Conservation (phyloP, 2,797 vertebrate genomes). For the Tenualosa thibaudeaui region DNA sequence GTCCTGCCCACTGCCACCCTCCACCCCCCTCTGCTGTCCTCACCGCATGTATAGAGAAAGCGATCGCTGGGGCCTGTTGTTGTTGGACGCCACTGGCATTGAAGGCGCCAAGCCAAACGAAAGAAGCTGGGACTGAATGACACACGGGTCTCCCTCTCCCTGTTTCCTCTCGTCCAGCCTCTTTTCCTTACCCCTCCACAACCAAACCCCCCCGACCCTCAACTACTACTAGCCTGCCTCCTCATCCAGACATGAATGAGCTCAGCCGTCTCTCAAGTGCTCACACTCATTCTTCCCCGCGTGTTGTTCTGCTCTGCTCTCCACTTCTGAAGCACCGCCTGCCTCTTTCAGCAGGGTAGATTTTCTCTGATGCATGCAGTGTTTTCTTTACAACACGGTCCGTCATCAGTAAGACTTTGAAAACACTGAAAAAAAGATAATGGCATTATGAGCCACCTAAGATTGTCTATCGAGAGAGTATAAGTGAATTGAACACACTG, state of each 20-base stretch:
- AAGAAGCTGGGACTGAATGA: constrained; percentile 65
- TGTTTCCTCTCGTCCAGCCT: constrained; percentile 7
- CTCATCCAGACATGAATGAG: constrained; percentile 24
- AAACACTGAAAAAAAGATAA: background rate
- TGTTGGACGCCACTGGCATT: constrained; percentile 64
- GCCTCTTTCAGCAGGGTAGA: background rate
- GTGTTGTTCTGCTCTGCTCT: constrained; percentile 11
- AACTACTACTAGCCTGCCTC: constrained; percentile 3
- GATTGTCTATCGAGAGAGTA: background rate
- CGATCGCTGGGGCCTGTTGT: constrained; percentile 67
- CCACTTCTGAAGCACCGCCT: background rate
- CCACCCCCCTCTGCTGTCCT: constrained; percentile 41
- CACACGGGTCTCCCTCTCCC: constrained; percentile 54
- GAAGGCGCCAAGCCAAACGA: constrained; percentile 70
- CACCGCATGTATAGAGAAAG: constrained; percentile 44
- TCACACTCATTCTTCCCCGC: background rate
- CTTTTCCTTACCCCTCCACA: background rate
- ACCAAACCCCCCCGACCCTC: background rate
- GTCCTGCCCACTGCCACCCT: constrained; percentile 61
- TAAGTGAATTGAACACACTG: background rate
- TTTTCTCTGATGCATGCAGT: constrained; percentile 8
- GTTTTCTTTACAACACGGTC: constrained; percentile 2
- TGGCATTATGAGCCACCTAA: background rate
- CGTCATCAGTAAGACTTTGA: background rate
- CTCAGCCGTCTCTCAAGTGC: constrained; percentile 4